Evolutionary conservation across 2,888 invertebrate species (phyloP).

Genomic region (Tipula helvola): DNA sequence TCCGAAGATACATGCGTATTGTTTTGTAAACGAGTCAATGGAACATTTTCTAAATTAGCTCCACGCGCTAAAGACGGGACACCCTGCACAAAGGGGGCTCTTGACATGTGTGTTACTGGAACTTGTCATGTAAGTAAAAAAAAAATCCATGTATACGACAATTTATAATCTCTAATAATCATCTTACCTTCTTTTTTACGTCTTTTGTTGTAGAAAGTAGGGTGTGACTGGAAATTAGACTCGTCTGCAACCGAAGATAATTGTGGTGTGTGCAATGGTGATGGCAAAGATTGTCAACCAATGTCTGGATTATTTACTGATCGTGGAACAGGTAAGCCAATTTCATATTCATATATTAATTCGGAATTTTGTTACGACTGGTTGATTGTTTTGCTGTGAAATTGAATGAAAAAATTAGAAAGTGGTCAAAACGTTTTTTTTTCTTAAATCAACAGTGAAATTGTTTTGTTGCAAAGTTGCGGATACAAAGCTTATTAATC

Average conservation of each 20-base stretch:
- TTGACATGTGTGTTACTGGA: slow-evolving; percentile 51
- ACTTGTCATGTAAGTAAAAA: slow-evolving; percentile 42
- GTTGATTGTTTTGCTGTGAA: neutral
- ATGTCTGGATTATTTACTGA: slow-evolving; percentile 41
- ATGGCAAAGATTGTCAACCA: slow-evolving; percentile 50
- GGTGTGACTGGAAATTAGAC: slow-evolving; percentile 52
- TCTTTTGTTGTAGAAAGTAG: slow-evolving; percentile 41
- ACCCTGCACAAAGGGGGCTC: slow-evolving; percentile 45
- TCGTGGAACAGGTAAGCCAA: slow-evolving; percentile 27
- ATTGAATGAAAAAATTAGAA: neutral
- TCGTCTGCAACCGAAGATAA: slow-evolving; percentile 51
- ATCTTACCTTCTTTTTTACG: neutral
- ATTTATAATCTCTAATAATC: neutral
- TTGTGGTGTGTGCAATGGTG: slow-evolving; percentile 56
- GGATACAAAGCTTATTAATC: too few species aligned
- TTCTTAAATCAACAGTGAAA: neutral
- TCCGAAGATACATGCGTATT: slow-evolving; percentile 41
- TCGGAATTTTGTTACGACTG: neutral
- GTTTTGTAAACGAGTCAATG: slow-evolving; percentile 46
- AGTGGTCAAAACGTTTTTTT: neutral
- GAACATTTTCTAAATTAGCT: slow-evolving; percentile 43
- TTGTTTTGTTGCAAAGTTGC: neutral
- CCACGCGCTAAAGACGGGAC: slow-evolving; percentile 51
- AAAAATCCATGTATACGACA: neutral
- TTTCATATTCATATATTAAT: neutral